Evolutionary conservation across 2,113 vertebrate genomes (phyloP), one percentile per base, ranked within the genome.

Genomic region (Neolamprologus fasciatus): DNA sequence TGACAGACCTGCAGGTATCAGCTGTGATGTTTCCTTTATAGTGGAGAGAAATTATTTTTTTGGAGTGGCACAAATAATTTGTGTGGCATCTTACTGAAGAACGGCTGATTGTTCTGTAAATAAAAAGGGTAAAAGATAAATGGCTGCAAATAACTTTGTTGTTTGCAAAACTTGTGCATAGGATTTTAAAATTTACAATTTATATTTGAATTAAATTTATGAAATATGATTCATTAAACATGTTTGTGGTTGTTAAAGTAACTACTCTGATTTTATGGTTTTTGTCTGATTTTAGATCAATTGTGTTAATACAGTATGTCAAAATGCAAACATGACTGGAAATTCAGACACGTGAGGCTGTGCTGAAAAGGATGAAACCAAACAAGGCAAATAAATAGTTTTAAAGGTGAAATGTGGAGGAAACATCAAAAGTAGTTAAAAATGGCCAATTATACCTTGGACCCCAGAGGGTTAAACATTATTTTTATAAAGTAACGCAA

Each of bases 401-500:
- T 14, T 45, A 45, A 45, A 14, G 42, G 42, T 45, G 3, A 45
- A 45, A 45, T 45, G 42, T 45, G 1, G 6, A 45, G 42, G 42
- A 4, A 45, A 45, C 5, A 42, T 42, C 40, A 42, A 42, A 42
- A 42, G 40, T 42, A 42, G 40, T 42, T 13, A 42, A 45, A 45
- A 45, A 45, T 0, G 0, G 37, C 37, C 37, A 40, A 42, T 42
- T 45, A 45, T 14, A 45, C 13, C 6, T 13, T 45, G 13, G 42
- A 16, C 13, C 13, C 42, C 6, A 45, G 42, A 16, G 6, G 42
- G 42, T 45, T 45, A 45, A 45, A 45, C 42, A 0, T 45, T 3
- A 1, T 14, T 14, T 45, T 45, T 1, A 21, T 1, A 1, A 13
- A 45, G 13, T 45, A 45, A 45, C 3, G 0, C 13, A 47, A 47